Percentiles rank a stretch among this genome's conserved stretches.
phyloP scores from a whole-genome alignment of 2,888 invertebrate genomes.

The Cephus nigrinus region DNA sequence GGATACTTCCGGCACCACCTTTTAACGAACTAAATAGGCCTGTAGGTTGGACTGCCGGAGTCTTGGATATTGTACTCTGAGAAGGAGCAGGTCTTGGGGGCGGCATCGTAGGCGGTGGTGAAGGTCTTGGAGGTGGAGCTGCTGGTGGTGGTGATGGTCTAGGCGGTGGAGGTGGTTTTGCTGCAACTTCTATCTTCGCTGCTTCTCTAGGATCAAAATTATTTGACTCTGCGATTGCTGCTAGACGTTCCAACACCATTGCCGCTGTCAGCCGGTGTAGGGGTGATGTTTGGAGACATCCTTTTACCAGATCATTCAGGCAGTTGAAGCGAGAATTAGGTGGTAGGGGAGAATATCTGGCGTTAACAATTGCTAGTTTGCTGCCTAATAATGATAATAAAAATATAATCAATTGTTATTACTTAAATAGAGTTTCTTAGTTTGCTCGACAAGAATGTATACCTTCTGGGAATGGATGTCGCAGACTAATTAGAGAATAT shows the following conservation, averaged over 20 bases:
- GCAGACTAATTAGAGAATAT: conserved; percentile 90
- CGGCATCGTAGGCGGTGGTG: conserved; percentile 60
- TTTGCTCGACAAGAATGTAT: conserved; percentile 40
- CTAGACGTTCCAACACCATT: conserved; percentile 85
- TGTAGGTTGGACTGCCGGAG: conserved; percentile 50
- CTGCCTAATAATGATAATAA: conserved; percentile 67
- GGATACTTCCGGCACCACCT: conserved; percentile 92
- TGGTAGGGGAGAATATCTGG: conserved; percentile 88
- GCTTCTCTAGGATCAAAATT: conserved; percentile 85
- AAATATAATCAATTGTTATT: conserved; percentile 1
- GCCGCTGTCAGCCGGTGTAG: conserved; percentile 82
- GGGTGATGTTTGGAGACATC: conserved; percentile 86
- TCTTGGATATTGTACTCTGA: conserved; percentile 27
- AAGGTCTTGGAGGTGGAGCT: conserved; percentile 47
- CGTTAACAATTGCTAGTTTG: conserved; percentile 96
- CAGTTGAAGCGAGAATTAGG: conserved; percentile 84
- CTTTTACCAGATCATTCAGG: conserved; percentile 84
- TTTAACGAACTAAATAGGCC: conserved; percentile 87
- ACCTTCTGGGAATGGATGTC: conserved; percentile 97
- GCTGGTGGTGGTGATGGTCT: conserved; percentile 54
- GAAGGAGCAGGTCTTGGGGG: conserved; percentile 57
- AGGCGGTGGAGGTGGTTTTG: conserved; percentile 48
- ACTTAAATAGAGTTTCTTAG: background rate
- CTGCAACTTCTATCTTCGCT: conserved; percentile 71
- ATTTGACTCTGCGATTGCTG: conserved; percentile 88